Evolutionary conservation across 2,888 invertebrate genomes (phyloP), one percentile per base, ranked within the genome.

Genomic region (Endotricha flammealis): DNA sequence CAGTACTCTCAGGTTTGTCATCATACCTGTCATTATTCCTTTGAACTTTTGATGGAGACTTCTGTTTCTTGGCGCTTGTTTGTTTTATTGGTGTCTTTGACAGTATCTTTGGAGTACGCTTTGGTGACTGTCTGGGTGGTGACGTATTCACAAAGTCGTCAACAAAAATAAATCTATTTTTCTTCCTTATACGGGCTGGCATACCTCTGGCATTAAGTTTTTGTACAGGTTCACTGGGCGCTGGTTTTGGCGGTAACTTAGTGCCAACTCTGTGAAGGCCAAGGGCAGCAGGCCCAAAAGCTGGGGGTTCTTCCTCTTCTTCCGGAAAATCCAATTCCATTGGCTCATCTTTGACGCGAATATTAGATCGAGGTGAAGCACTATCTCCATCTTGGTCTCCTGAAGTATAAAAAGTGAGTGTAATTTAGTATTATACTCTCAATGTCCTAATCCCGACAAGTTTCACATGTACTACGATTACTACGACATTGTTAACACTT

Each of bases 171-270:
- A 96, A 88, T 59, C 92, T 90, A 72, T 97, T 97, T 64, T 95
- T 94, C 74, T 96, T 97, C 16, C 96, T 89, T 49, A 96, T 95
- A 39, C 97, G 89, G 3, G 94, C 95, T 35, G 96, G 96, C 95
- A 95, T 95, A 29, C 95, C 95, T 57, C 95, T 89, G 1, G 95
- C 92, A 68, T 95, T 95, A 1, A 95, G 78, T 49, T 93, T 92
- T 71, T 94, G 93, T n/a, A 93, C 90, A 13, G 93, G 93, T 64
- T 91, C 92, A 56, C 90, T 88, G 8, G 92, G 92, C 56, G 91
- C 89, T 36, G 91, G 91, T 69, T 90, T 90, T 37, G 92, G 91
- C 41, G 93, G 93, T 48, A 91, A 89, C 44, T 90, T 89, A 1
- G 94, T 91, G 10, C 95, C 95, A 27, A 95, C 94, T 62, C 95